Evolutionary conservation across 2,888 invertebrate species (phyloP), one percentile per base, ranked within the genome.

Genomic region (Empis livida): DNA sequence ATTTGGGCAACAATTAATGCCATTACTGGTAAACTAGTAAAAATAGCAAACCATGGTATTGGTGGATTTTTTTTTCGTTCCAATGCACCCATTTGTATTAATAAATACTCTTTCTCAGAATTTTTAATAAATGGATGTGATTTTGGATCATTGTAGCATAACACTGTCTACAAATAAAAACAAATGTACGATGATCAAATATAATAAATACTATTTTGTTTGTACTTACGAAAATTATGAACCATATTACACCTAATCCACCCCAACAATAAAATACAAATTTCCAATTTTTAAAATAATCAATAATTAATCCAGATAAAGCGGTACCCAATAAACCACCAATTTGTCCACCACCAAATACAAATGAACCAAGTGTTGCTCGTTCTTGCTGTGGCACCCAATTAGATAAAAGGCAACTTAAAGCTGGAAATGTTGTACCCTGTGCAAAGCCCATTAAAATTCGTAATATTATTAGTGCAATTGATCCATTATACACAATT

Each of bases 361-460:
- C 84, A 35, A 90, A 62, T 0, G 88, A 81, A 1, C 87, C 86
- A 62, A 89, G 76, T 51, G 82, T 77, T 10, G 85, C 83, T 52
- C 89, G 72, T 60, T 89, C 88, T 2, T 79, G 77, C 1, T 82
- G 70, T 0, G 88, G 88, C 0, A 85, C 82, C 90, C 90, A 90
- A 57, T 83, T 77, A 0, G 88, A 83, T 8, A 90, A 67, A 64
- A 90, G 73, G 0, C 84, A 82, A 61, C 85, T 88, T 55, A 94
- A 71, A 0, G 93, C 90, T 2, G 86, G 89, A 62, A 82, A 88
- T 0, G 87, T 87, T 5, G 85, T 84, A 23, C 88, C 88, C 74
- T 91, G 89, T 50, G 88, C 88, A 3, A 90, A 72, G 37, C 91
- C 91, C 74, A 88, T 87, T 5, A 88, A 59, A 1, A 89, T 77